phyloP scores from a whole-genome alignment of 2,113 vertebrate species.

The Monopterus albus region DNA sequence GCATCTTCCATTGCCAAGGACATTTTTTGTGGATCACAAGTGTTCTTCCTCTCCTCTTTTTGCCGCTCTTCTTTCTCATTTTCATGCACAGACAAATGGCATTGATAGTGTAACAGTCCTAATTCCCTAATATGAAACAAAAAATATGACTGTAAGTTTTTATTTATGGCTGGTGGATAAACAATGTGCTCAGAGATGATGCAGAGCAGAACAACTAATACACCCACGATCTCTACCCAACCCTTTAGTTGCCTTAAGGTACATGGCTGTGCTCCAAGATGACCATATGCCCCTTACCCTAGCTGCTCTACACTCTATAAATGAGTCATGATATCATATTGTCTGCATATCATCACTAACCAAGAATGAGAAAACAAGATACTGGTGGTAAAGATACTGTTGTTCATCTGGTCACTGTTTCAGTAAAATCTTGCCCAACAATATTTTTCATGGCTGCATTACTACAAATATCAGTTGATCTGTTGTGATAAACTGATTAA shows the following conservation, averaged over 20 bases:
- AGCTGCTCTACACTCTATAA: constrained; percentile 50
- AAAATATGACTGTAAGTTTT: constrained; percentile 44
- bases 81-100: constrained; percentile 41
- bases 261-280: constrained; percentile 62
- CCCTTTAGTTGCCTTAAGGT: constrained; percentile 64
- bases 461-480: neutral
- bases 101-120: constrained; percentile 35
- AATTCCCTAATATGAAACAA: constrained; percentile 34
- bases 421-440: neutral
- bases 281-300: constrained; percentile 71
- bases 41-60: constrained; percentile 26
- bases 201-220: constrained; percentile 47
- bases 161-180: constrained; percentile 61
- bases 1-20: constrained; percentile 37
- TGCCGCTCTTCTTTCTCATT: constrained; percentile 18
- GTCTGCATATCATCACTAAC: constrained; percentile 48
- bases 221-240: constrained; percentile 65
- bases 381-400: neutral
- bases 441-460: neutral
- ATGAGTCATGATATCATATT: constrained; percentile 60
- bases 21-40: constrained; percentile 45
- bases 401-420: neutral
- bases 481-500: too few species aligned
- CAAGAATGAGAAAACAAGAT: constrained; percentile 24
- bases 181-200: constrained; percentile 47